Base-by-base conservation (phyloP, 2,888 invertebrate species). In the Oasisia sp. region DNA sequence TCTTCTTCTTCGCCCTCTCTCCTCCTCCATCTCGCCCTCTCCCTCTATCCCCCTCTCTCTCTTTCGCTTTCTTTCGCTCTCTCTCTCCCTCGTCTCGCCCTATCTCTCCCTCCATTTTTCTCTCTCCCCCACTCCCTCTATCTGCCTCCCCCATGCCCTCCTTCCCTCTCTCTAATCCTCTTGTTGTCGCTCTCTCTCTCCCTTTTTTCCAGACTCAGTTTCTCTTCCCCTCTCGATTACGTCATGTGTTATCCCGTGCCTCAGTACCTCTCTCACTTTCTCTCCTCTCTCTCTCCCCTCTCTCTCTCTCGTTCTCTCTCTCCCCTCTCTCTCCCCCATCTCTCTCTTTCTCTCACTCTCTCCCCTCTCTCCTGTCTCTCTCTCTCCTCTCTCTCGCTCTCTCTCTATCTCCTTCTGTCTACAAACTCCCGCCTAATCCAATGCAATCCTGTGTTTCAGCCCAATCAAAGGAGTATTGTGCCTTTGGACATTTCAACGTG, bases 401-500 rank as follows among this genome's bases (percentile, higher is more conserved):
- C 74, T n/a, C 74, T n/a, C n/a, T 74, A 27, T 7, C 74, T 7
- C 74, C 7, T 5, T n/a, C 74, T 27, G 19, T 19, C 74, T 19
- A 19, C 74, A 50, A 89, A 1, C 92, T 56, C 74, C 74, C 27
- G 27, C 27, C 74, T 91, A 58, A 32, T 89, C 12, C 89, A 32
- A 32, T 89, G 0, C 12, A 12, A n/a, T 74, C 27, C 32, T 89
- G 89, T 44, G 27, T 89, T 89, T n/a, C 90, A 92, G 89, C 92
- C 92, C 92, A 91, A n/a, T 58, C 92, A 14, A 19, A 32, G 27
- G 92, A 92, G 58, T 92, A 50, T 89, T 92, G 92, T 58, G 92
- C 92, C 32, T 91, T 90, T 90, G 92, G 92, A 58, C 56, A 90
- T 58, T 92, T 92, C 90, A 92, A 92, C 91, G 92, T 74, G 90